Evolutionary conservation across 2,888 invertebrate genomes (phyloP).

Genomic region (Archaeoteleia sp.): DNA sequence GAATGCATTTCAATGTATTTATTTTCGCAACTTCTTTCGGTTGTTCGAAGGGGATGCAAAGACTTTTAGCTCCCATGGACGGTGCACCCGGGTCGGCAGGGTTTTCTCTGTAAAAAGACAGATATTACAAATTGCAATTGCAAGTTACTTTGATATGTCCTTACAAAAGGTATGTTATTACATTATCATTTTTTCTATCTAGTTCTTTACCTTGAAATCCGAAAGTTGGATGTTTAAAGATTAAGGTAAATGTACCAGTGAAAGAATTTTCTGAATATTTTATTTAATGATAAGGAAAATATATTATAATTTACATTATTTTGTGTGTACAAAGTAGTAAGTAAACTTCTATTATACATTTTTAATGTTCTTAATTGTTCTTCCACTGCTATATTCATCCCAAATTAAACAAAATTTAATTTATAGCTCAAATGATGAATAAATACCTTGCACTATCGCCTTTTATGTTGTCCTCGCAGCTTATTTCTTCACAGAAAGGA

Average conservation of each 20-base stretch:
- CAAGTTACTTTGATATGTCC: constrained; percentile 4
- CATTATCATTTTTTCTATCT: constrained; percentile 2
- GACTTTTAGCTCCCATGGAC: constrained; percentile 98
- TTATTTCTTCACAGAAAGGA: constrained; percentile 93
- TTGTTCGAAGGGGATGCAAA: constrained; percentile 98
- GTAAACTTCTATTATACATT: too few species aligned
- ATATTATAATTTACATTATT: too few species aligned
- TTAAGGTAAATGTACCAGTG: too few species aligned
- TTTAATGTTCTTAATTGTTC: too few species aligned
- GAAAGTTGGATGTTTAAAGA: too few species aligned
- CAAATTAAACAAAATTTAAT: constrained; percentile 47
- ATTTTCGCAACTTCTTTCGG: constrained; percentile 78
- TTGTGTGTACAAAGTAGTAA: too few species aligned
- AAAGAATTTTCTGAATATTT: too few species aligned
- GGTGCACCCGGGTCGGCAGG: constrained; percentile 86
- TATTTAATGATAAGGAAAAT: too few species aligned
- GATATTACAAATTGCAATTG: constrained; percentile 44
- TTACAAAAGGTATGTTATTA: not conserved
- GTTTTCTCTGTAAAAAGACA: constrained; percentile 78
- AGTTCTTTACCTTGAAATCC: too few species aligned
- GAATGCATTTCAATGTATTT: constrained; percentile 85
- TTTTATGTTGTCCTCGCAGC: constrained; percentile 97
- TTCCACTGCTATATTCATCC: too few species aligned
- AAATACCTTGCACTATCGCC: constrained; percentile 93
- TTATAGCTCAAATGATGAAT: constrained; percentile 12